Evolutionary conservation across 2,797 vertebrate genomes (phyloP).

Genomic region (Pitangus sulphuratus): DNA sequence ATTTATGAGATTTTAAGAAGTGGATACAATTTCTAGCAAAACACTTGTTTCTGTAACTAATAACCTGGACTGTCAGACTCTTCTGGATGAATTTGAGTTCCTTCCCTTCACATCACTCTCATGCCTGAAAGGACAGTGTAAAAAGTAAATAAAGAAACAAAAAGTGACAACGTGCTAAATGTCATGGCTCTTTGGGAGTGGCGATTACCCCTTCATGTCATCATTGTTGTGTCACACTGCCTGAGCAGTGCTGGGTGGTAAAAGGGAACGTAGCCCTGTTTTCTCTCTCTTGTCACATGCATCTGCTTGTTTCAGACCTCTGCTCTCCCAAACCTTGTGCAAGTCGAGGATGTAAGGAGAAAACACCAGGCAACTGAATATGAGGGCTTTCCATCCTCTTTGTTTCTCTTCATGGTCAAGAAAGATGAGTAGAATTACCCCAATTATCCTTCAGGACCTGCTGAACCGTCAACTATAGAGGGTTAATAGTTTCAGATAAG

Average conservation of each 20-base stretch:
- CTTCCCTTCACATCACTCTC: neutral
- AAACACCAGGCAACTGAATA: neutral
- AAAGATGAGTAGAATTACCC: neutral
- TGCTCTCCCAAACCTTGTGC: neutral
- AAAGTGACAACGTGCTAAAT: neutral
- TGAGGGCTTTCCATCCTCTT: neutral
- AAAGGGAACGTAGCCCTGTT: accelerated
- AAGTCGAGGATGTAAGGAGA: accelerated
- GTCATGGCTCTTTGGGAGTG: accelerated
- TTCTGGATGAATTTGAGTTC: neutral
- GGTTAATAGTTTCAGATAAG: neutral
- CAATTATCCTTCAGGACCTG: neutral
- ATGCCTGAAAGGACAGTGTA: neutral
- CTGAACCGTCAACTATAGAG: neutral
- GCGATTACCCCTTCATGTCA: accelerated
- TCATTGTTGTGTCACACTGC: accelerated
- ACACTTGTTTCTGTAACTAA: neutral
- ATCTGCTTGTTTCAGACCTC: neutral
- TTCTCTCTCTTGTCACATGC: neutral
- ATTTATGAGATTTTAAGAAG: neutral
- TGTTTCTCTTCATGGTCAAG: neutral
- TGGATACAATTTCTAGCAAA: neutral
- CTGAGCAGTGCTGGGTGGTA: accelerated
- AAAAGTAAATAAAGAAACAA: neutral
- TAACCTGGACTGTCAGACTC: neutral